Evolutionary conservation across 2,888 invertebrate species (phyloP).

Genomic region (Platycnemis pennipes): DNA sequence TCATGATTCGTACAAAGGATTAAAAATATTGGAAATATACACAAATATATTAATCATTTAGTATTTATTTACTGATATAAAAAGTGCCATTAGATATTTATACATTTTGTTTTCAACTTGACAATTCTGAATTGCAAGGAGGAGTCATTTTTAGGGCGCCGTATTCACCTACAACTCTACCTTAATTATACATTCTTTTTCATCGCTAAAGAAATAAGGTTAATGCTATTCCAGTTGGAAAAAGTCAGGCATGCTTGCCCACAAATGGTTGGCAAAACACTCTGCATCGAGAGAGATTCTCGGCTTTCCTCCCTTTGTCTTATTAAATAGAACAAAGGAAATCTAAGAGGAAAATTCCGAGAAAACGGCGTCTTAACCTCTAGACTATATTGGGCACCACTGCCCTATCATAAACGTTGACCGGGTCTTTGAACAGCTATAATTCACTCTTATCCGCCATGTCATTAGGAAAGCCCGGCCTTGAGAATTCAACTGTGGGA

Average conservation of each 20-base stretch:
- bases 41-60: too few species aligned
- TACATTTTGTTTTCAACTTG: too few species aligned
- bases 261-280: not conserved
- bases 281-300: not conserved
- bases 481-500: not conserved
- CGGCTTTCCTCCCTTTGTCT: not conserved
- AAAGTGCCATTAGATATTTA: too few species aligned
- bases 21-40: too few species aligned
- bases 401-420: not conserved
- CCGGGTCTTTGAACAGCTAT: not conserved
- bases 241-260: not conserved
- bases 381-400: not conserved
- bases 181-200: not conserved
- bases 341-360: not conserved
- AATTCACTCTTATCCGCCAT: not conserved
- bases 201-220: not conserved
- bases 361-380: not conserved
- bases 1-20: too few species aligned
- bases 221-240: not conserved
- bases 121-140: too few species aligned
- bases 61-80: too few species aligned
- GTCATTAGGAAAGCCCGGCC: not conserved
- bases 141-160: too few species aligned
- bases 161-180: not conserved
- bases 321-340: not conserved